A percentile compares a stretch with the other conserved stretches of the same genome.
phyloP scores from a whole-genome alignment of 2,888 invertebrate genomes.

The Cheilosia vulpina region DNA sequence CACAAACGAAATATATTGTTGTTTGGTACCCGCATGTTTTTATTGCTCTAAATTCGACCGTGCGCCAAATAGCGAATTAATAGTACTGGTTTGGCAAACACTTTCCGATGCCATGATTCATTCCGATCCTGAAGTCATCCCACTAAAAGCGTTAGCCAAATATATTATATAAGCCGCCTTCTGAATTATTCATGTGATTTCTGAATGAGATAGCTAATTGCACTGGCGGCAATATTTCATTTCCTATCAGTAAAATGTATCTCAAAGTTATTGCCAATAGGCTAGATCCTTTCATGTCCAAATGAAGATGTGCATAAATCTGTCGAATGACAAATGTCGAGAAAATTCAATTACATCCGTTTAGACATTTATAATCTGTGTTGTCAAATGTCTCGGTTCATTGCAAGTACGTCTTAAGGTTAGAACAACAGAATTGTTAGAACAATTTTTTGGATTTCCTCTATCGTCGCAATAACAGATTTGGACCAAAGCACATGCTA shows the following conservation, averaged over 20 bases:
- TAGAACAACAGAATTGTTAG: too few relatives aligned
- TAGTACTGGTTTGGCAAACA: background rate
- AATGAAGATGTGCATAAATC: background rate
- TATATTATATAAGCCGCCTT: background rate
- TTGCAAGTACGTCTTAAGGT: too few relatives aligned
- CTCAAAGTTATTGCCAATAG: background rate
- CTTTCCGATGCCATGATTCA: background rate
- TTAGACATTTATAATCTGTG: too few relatives aligned
- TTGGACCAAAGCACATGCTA: too few relatives aligned
- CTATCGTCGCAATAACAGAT: too few relatives aligned
- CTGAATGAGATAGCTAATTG: background rate
- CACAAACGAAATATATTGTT: background rate
- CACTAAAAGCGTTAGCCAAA: background rate
- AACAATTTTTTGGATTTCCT: too few relatives aligned
- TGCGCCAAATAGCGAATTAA: background rate
- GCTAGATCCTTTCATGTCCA: background rate
- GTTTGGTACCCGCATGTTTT: background rate
- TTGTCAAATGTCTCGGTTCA: too few relatives aligned
- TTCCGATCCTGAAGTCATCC: background rate
- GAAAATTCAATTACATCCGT: too few relatives aligned
- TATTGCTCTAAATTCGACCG: background rate
- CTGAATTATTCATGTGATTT: constrained; percentile 24
- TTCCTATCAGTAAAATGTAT: background rate
- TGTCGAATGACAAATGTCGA: background rate
- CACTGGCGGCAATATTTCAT: background rate